phyloP scores from a whole-genome alignment of 2,888 invertebrate species.

The Xestoiulus laeticollis region DNA sequence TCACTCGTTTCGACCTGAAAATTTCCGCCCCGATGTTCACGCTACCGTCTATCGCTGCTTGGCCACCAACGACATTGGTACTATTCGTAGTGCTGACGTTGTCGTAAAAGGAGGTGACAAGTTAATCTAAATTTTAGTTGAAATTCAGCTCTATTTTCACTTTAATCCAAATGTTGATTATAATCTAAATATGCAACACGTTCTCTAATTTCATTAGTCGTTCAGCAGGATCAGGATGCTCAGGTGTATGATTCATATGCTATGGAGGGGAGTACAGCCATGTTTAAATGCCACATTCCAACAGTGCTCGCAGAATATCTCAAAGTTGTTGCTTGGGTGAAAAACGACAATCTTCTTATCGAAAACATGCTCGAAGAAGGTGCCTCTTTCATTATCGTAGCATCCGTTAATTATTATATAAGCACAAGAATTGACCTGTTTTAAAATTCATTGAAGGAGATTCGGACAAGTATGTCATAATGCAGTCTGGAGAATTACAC shows the following conservation, averaged over 20 bases:
- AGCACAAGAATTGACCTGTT: background rate
- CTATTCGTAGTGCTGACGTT: constrained; percentile 49
- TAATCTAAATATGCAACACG: background rate
- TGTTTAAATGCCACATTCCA: constrained; percentile 81
- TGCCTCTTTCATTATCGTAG: background rate
- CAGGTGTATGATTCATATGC: constrained; percentile 65
- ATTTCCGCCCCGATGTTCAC: constrained; percentile 53
- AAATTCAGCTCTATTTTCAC: background rate
- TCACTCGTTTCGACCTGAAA: constrained; percentile 47
- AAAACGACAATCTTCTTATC: constrained; percentile 67
- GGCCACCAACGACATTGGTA: constrained; percentile 43
- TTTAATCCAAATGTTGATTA: too few relatives aligned
- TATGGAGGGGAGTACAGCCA: constrained; percentile 65
- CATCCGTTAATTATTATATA: background rate
- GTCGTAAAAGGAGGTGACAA: constrained; percentile 48
- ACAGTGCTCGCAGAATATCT: constrained; percentile 87
- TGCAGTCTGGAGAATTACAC: constrained; percentile 53
- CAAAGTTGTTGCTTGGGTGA: constrained; percentile 88
- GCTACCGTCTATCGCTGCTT: constrained; percentile 45
- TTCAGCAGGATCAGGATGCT: constrained; percentile 62
- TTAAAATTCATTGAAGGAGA: background rate
- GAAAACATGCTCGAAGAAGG: constrained; percentile 57
- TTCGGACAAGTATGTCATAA: constrained; percentile 48
- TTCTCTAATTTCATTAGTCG: constrained; percentile 57
- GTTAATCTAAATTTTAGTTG: background rate